These are phyloP conservation scores for Drosophila teissieri DNA, from an alignment of 1,140 invertebrate genomes.

Conservation along the genomic window DNA sequence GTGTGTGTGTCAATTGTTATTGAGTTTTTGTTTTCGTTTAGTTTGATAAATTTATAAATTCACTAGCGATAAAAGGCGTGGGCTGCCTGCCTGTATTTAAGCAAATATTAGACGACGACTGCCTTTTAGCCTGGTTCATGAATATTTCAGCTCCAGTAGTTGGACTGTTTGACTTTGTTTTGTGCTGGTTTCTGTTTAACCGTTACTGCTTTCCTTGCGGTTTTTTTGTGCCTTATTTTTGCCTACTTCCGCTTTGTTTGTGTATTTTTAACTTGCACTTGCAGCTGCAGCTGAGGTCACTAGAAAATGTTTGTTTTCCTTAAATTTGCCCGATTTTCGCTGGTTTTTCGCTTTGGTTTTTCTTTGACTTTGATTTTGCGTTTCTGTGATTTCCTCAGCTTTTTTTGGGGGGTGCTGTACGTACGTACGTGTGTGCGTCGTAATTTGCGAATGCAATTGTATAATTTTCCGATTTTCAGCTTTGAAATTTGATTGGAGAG, in stretches of 20 bases:
- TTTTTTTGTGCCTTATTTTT: conserved; percentile 11
- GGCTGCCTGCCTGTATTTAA: conserved; percentile 22
- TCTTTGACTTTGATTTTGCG: conserved; percentile 44
- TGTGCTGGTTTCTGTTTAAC: conserved; percentile 13
- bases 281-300: conserved; percentile 50
- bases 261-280: conserved; percentile 55
- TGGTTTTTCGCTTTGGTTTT: conserved; percentile 23
- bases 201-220: conserved; percentile 9
- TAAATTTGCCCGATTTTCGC: conserved; percentile 18
- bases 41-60: conserved; percentile 49
- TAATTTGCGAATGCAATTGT: conserved; percentile 68
- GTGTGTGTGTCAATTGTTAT: conserved; percentile 50
- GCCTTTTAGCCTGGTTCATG: not conserved
- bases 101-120: conserved; percentile 20
- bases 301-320: conserved; percentile 44
- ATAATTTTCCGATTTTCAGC: conserved; percentile 66
- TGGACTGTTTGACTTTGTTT: not conserved
- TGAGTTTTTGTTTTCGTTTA: conserved; percentile 63
- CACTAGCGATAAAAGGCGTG: conserved; percentile 41
- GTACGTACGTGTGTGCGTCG: conserved; percentile 51
- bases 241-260: conserved; percentile 37
- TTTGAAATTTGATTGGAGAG: conserved; percentile 62
- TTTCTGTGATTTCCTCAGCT: conserved; percentile 35
- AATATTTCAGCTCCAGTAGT: conserved; percentile 1
- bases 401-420: conserved; percentile 74